phyloP scores from a whole-genome alignment of 2,113 vertebrate species.

The Tychaedon coryphoeus region DNA sequence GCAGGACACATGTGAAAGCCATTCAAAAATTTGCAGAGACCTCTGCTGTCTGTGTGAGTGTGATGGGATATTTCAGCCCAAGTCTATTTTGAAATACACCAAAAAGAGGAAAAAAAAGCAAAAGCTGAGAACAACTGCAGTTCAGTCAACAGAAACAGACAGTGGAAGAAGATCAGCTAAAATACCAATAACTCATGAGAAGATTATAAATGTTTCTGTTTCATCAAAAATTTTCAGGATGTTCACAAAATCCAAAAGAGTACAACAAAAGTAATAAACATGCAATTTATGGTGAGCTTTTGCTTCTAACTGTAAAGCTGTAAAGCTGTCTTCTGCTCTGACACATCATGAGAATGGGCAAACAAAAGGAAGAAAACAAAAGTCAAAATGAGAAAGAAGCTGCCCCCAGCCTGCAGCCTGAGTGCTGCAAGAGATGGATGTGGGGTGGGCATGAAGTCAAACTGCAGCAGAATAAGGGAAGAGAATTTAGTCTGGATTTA shows the following conservation, averaged over 20 bases:
- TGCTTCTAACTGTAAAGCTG: neutral
- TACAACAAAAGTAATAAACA: neutral
- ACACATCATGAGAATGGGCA: neutral
- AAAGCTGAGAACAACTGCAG: neutral
- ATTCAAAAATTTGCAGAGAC: neutral
- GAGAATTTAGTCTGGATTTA: neutral
- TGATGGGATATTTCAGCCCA: neutral
- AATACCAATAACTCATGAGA: neutral
- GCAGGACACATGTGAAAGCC: neutral
- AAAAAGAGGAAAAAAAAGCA: neutral
- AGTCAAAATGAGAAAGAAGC: neutral
- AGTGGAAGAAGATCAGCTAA: neutral
- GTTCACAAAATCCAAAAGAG: neutral
- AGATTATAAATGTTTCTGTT: neutral
- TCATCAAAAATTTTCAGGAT: neutral
- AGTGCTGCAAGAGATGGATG: neutral
- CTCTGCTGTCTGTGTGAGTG: neutral
- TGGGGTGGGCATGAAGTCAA: neutral
- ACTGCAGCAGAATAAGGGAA: neutral
- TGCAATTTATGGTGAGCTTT: neutral
- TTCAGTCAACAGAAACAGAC: neutral
- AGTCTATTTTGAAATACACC: neutral
- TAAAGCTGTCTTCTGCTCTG: neutral
- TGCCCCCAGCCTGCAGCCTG: neutral
- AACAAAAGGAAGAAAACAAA: conserved; percentile 9